Conservation (phyloP, 2,797 vertebrate species). For the Gobio occitaniae region DNA sequence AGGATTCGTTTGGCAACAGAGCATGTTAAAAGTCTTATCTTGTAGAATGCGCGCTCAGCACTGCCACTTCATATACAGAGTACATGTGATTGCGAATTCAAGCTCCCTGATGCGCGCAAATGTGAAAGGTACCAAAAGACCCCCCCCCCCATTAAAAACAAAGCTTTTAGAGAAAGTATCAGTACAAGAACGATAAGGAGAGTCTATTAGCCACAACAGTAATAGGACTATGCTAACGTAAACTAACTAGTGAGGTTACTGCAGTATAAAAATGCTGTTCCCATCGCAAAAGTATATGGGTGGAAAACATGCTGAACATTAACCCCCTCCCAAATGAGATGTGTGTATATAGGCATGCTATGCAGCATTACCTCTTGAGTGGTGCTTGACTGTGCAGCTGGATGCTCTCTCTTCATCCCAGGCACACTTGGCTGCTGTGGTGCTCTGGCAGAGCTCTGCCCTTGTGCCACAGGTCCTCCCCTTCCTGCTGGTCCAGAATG, state of each 20-base stretch:
- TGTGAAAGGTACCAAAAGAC: too few species aligned
- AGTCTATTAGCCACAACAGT: neutral
- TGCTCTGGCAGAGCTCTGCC: constrained; percentile 67
- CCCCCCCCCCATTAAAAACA: neutral
- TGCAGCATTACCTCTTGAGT: constrained; percentile 44
- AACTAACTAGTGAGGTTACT: neutral
- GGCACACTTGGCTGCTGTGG: constrained; percentile 69
- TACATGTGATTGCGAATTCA: too few species aligned
- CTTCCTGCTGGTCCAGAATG: constrained; percentile 64
- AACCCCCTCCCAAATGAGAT: neutral
- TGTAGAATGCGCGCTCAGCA: too few species aligned
- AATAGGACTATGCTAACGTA: neutral
- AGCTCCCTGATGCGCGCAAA: too few species aligned
- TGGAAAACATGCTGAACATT: neutral
- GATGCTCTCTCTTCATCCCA: constrained; percentile 77
- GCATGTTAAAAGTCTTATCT: too few species aligned
- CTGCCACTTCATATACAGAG: too few species aligned
- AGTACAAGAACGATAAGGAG: neutral
- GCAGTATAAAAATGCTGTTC: neutral
- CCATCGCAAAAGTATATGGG: neutral
- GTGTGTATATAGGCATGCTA: neutral
- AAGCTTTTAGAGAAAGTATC: neutral
- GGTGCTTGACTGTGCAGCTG: constrained; percentile 60
- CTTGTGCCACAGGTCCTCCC: constrained; percentile 63
- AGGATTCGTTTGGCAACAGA: too few species aligned